Base-by-base conservation (phyloP, 2,888 invertebrate species). In the Sarcophaga variegata region DNA sequence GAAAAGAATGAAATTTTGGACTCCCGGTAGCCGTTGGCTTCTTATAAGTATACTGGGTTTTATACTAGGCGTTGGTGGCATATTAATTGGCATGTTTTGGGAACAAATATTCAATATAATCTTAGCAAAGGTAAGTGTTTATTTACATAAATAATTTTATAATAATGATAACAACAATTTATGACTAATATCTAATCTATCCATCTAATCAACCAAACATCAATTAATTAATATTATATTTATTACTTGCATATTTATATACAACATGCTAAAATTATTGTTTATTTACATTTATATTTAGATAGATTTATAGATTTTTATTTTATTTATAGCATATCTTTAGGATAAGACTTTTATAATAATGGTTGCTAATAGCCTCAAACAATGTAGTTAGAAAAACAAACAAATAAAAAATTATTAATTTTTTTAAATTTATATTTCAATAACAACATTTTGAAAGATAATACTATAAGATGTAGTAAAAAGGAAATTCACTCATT, bases 41-140 rank as follows among this genome's bases (percentile, higher is more conserved):
- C 89, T 90, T 80, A 89, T 91, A 79, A 88, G 90, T 71, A 88
- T 92, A 45, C 90, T 91, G 59, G 93, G 93, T 27, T 90, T 92
- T 75, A 88, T 90, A 75, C 88, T 93, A 63, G 91, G 90, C 14
- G 82, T 92, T 14, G 90, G 91, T 69, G 93, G 93, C 81, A 90
- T 93, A 54, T 79, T 93, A 64, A 91, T 89, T 71, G 93, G 92
- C 67, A 91, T 94, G 89, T 93, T 93, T 90, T 94, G 94, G 93
- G 92, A 91, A 82, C 91, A 93, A 75, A 90, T 94, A 81, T 93
- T 93, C 89, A 90, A 92, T 86, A 89, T 88, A 81, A 92, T 93
- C 87, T 90, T 94, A 88, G 91, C 91, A 67, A 93, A 92, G 92
- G 94, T 94, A 90, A 90, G 85, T 63, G 4, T 47, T 60, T 27